phyloP scores from a whole-genome alignment of 1,140 invertebrate genomes.

The Drosophila bocqueti region DNA sequence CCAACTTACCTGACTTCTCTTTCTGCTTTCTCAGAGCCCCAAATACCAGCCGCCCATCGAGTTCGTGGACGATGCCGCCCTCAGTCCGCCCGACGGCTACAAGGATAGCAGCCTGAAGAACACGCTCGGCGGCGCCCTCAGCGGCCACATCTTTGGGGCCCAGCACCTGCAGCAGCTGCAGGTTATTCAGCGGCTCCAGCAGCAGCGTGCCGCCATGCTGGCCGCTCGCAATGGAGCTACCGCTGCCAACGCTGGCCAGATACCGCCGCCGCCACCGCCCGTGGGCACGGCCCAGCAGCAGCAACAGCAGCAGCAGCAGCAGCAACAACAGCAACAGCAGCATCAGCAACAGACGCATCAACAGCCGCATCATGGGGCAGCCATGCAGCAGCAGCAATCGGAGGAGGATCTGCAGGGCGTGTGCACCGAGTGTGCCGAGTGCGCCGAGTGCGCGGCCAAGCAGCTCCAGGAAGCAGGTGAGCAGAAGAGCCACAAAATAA shows the following conservation, averaged over 20 bases:
- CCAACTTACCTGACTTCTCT: background rate
- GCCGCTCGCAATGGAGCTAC: constrained; percentile 73
- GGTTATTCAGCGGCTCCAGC: constrained; percentile 86
- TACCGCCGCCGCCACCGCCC: constrained; percentile 79
- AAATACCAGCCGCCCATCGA: constrained; percentile 88
- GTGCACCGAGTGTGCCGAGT: constrained; percentile 84
- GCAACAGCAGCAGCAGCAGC: constrained; percentile 48
- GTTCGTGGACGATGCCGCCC: constrained; percentile 90
- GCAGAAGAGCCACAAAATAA: background rate
- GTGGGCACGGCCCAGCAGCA: constrained; percentile 56
- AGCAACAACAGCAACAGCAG: constrained; percentile 50
- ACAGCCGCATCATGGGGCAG: constrained; percentile 42
- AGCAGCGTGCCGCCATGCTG: constrained; percentile 84
- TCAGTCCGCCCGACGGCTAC: constrained; percentile 94
- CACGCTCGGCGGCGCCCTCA: constrained; percentile 86
- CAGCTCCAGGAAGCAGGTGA: constrained; percentile 84
- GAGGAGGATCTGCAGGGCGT: constrained; percentile 80
- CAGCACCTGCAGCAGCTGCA: constrained; percentile 87
- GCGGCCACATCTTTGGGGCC: constrained; percentile 87
- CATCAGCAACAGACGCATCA: constrained; percentile 43
- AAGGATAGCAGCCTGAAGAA: constrained; percentile 89
- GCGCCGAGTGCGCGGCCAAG: constrained; percentile 84
- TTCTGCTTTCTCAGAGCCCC: constrained; percentile 84
- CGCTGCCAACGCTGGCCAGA: constrained; percentile 48
- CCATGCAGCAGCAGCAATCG: constrained; percentile 57